A percentile compares a stretch with the other conserved stretches of the same genome.
Evolutionary conservation across 2,113 vertebrate genomes (phyloP).

Genomic region (Equus quagga): DNA sequence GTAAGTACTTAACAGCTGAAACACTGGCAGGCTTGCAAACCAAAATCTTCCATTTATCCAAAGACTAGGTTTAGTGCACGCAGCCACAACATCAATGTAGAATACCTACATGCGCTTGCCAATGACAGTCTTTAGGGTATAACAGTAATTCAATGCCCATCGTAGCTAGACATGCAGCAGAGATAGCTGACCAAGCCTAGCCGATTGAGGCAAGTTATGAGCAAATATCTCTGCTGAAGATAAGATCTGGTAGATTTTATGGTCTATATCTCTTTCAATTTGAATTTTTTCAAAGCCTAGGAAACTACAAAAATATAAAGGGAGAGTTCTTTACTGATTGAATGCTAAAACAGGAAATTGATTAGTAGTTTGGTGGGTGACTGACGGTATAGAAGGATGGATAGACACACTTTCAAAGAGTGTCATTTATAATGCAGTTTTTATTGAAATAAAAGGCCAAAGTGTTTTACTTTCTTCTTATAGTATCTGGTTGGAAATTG

Average conservation of each 20-base stretch:
- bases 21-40: constrained; percentile 61
- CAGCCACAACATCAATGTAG: background rate
- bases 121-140: background rate
- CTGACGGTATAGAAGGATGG: background rate
- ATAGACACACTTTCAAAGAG: background rate
- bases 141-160: background rate
- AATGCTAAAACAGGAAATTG: constrained; percentile 26
- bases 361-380: background rate
- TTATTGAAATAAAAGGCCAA: constrained; percentile 33
- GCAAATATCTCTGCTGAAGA: constrained; percentile 1
- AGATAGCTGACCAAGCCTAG: background rate
- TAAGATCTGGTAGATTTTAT: constrained; percentile 2
- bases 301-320: constrained; percentile 17
- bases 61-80: constrained; percentile 8
- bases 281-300: background rate
- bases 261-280: background rate
- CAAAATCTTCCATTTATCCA: constrained; percentile 64
- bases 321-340: background rate
- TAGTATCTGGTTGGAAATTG: background rate
- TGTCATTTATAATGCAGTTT: background rate
- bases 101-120: rapidly evolving
- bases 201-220: background rate
- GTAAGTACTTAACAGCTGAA: constrained; percentile 40
- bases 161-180: constrained; percentile 37
- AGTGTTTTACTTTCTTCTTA: background rate